Base-by-base conservation (phyloP, 2,888 invertebrate species). In the Eumerus sabulonum region DNA sequence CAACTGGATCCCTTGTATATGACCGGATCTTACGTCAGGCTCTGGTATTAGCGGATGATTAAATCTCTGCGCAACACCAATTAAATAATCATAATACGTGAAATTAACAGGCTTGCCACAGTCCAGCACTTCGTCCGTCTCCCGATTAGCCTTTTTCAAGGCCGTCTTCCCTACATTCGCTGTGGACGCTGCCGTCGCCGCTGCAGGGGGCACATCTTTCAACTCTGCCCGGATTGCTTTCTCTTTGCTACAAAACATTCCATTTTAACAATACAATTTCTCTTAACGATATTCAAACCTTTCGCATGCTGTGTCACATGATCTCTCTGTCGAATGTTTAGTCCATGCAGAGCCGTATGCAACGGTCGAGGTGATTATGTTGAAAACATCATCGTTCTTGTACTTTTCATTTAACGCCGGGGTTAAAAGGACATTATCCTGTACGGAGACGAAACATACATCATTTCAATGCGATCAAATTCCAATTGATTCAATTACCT, bases 91-190 rank as follows among this genome's bases (percentile, higher is more conserved):
- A 89, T 96, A 96, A 87, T 95, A 95, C 3, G 96, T 96, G 86
- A 93, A 94, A 89, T 96, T 96, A 1, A 95, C 95, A 63, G 95
- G 93, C 89, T 94, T 94, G 2, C 95, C 95, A 88, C 96, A 96
- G 86, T 95, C 95, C 84, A 95, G 90, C 82, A 92, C 91, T 85
- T 94, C 93, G 84, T 93, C 93, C 53, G 82, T 60, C 50, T 83
- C 81, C 7, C 76, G 56, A 18, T 72, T 81, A 4, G 82, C 64
- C 54, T 82, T 83, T 27, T 82, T 83, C 16, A 81, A 38, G 9
- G 68, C 42, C 27, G 73, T 54, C 45, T 74, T 70, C 17, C 56
- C 48, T 11, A 56, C 53, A 9, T 71, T 50, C 35, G 64, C 60
- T 17, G 68, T 56, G 12, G 63, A 51, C 42, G 71, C 50, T 7